Evolutionary conservation across 1,140 invertebrate species (phyloP).

Genomic region (Anadara kagoshimensis): DNA sequence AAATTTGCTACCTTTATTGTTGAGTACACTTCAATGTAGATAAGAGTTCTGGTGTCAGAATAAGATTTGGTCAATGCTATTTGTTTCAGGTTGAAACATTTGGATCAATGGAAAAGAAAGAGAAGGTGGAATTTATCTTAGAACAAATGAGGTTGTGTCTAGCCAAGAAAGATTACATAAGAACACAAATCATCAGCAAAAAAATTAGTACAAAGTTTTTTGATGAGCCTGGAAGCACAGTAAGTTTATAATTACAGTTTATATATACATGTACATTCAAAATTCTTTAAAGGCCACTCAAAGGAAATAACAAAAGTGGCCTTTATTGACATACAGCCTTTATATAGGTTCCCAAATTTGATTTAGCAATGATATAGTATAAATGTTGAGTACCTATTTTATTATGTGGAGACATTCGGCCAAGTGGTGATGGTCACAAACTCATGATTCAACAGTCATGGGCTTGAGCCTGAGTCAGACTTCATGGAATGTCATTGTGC

Average conservation of each 20-base stretch:
- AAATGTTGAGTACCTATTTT: background rate
- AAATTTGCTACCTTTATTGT: no score
- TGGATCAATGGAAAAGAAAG: slow-evolving; percentile 98
- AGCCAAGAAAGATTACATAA: slow-evolving; percentile 96
- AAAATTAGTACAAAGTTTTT: slow-evolving; percentile 99
- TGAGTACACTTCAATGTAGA: no score
- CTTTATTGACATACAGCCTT: background rate
- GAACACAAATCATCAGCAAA: slow-evolving; percentile 99
- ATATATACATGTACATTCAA: slow-evolving; percentile 3
- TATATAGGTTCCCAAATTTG: background rate
- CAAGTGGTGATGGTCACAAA: no score
- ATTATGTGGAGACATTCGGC: no score
- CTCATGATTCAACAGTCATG: no score
- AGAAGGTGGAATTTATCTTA: slow-evolving; percentile 96
- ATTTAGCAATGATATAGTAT: background rate
- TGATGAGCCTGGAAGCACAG: slow-evolving; percentile 81
- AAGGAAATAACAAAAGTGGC: background rate
- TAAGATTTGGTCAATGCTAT: background rate
- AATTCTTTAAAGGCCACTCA: background rate
- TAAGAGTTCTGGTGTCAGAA: no score
- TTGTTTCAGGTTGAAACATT: slow-evolving; percentile 91
- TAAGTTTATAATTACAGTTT: slow-evolving; percentile 60
- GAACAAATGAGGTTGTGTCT: slow-evolving; percentile 99
- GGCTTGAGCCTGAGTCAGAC: no score
- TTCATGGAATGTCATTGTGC: no score